Conservation (phyloP, 2,113 vertebrate genomes). For the Bos indicus region DNA sequence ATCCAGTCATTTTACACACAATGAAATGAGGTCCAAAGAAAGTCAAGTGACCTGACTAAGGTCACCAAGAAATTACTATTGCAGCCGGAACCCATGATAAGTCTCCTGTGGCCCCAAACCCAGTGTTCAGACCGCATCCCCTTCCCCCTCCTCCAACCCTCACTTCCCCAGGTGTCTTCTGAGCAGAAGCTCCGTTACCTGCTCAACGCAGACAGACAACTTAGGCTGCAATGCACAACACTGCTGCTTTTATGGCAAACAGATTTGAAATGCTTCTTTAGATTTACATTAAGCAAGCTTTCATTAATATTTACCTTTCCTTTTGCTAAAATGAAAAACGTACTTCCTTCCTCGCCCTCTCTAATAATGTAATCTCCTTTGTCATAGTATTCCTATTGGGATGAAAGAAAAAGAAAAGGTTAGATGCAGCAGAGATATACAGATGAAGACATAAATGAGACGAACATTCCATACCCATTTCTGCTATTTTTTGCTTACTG, state of each 20-base stretch:
- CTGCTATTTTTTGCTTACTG: not conserved
- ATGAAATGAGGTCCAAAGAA: not conserved
- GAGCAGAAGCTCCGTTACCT: not conserved
- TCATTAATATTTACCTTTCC: slow-evolving; percentile 85
- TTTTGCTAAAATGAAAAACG: slow-evolving; percentile 95
- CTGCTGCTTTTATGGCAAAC: not conserved
- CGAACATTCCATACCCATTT: not conserved
- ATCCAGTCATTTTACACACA: not conserved
- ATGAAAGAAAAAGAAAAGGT: not conserved
- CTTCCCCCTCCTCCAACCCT: too few relatives aligned
- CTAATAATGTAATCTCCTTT: slow-evolving; percentile 94
- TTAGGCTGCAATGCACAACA: not conserved
- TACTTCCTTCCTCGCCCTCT: slow-evolving; percentile 94
- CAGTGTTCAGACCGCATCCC: accelerated
- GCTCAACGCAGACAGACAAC: too few relatives aligned
- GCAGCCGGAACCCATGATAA: not conserved
- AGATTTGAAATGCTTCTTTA: not conserved
- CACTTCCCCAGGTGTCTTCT: not conserved
- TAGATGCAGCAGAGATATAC: not conserved
- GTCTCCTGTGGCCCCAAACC: not conserved
- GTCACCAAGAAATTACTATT: not conserved
- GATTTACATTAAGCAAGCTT: not conserved
- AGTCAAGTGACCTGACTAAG: not conserved
- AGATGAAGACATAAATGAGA: not conserved
- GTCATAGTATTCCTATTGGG: slow-evolving; percentile 89